Conservation (phyloP, 1,140 invertebrate species). For the Littorina saxatilis region DNA sequence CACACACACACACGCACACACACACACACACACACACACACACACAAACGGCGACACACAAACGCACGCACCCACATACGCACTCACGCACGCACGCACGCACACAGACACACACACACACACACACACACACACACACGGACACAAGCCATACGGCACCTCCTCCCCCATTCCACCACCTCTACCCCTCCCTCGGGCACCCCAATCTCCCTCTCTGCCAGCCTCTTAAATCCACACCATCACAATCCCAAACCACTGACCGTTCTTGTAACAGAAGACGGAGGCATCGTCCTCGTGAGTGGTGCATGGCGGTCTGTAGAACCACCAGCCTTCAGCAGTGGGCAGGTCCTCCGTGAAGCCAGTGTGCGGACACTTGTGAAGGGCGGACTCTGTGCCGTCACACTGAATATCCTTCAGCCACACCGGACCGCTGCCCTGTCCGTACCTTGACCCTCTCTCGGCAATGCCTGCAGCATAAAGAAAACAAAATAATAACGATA, state of each 20-base stretch:
- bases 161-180: too few species aligned
- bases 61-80: background rate
- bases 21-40: too few species aligned
- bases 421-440: slow-evolving; percentile 61
- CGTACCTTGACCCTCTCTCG: slow-evolving; percentile 33
- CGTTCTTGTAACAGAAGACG: slow-evolving; percentile 66
- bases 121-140: slow-evolving; percentile 23
- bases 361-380: slow-evolving; percentile 60
- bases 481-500: background rate
- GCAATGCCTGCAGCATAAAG: background rate
- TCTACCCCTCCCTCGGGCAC: too few species aligned
- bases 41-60: background rate
- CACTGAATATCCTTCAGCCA: slow-evolving; percentile 68
- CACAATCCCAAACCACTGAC: slow-evolving; percentile 45
- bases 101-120: background rate
- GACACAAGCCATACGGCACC: background rate
- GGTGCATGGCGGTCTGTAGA: slow-evolving; percentile 46
- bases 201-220: too few species aligned
- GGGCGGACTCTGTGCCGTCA: slow-evolving; percentile 55
- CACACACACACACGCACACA: background rate
- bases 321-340: slow-evolving; percentile 40
- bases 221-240: background rate
- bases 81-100: background rate
- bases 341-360: slow-evolving; percentile 55
- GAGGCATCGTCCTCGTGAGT: slow-evolving; percentile 66